Conservation (phyloP, 2,888 invertebrate genomes). For the Parnassius orleans region DNA sequence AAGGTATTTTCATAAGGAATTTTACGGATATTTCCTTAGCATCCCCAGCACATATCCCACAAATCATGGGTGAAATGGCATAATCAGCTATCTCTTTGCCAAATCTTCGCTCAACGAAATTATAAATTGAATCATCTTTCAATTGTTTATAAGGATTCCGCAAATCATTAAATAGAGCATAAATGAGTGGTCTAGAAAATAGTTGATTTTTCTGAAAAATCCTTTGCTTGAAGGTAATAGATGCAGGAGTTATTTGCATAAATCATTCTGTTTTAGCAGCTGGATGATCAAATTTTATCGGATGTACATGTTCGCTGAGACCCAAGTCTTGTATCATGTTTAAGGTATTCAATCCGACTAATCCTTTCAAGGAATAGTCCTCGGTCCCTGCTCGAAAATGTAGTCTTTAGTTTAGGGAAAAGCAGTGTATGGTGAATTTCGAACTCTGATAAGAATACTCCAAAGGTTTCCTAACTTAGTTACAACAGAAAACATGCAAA, state of each 20-base stretch:
- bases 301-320: conserved; percentile 82
- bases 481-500: no score
- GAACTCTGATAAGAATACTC: no score
- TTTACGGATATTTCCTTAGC: conserved; percentile 93
- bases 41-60: conserved; percentile 97
- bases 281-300: conserved; percentile 83
- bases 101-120: conserved; percentile 89
- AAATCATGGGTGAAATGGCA: conserved; percentile 91
- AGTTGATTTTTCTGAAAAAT: conserved; percentile 85
- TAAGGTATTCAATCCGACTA: conserved; percentile 89
- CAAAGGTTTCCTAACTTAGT: no score
- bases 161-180: conserved; percentile 84
- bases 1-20: conserved; percentile 88
- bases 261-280: conserved; percentile 91
- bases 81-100: conserved; percentile 93
- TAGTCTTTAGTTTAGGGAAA: conserved; percentile 83
- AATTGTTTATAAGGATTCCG: conserved; percentile 65
- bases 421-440: no score
- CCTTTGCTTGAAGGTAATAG: conserved; percentile 85
- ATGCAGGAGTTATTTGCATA: conserved; percentile 87
- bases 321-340: conserved; percentile 88
- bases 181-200: conserved; percentile 87
- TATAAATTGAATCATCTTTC: conserved; percentile 91
- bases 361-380: no score
- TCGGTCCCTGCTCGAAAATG: conserved; percentile 92